A percentile compares a stretch with the other conserved stretches of the same genome.
Conservation (phyloP, 2,113 vertebrate species). For the Gallinago media region DNA sequence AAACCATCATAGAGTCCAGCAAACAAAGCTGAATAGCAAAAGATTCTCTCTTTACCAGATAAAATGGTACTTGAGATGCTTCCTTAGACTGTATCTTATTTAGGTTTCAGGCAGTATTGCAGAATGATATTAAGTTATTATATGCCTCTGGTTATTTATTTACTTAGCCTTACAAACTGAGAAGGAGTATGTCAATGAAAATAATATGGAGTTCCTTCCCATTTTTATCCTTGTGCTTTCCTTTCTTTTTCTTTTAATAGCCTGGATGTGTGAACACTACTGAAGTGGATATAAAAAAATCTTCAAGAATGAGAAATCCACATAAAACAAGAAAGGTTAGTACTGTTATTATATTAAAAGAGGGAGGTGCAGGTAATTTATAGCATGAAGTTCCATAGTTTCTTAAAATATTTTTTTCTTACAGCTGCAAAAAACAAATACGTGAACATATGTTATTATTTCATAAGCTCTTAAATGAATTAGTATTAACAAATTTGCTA, state of each 20-base stretch:
- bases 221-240: neutral
- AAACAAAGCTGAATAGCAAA: neutral
- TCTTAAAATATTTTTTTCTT: neutral
- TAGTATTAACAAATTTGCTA: neutral
- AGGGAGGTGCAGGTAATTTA: neutral
- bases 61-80: neutral
- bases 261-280: constrained; percentile 98
- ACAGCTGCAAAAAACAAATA: neutral
- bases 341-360: neutral
- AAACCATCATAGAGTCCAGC: neutral
- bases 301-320: constrained; percentile 96
- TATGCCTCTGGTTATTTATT: neutral
- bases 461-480: neutral
- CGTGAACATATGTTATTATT: neutral
- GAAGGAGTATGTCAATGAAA: neutral
- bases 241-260: constrained; percentile 71
- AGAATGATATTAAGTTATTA: neutral
- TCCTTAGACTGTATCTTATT: neutral
- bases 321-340: constrained; percentile 97
- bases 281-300: constrained; percentile 99
- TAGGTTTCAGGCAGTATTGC: neutral
- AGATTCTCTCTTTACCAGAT: neutral
- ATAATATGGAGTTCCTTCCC: neutral
- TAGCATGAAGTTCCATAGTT: neutral
- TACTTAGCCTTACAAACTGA: neutral